Conservation (phyloP, 2,113 vertebrate species). For the Mixornis gularis region DNA sequence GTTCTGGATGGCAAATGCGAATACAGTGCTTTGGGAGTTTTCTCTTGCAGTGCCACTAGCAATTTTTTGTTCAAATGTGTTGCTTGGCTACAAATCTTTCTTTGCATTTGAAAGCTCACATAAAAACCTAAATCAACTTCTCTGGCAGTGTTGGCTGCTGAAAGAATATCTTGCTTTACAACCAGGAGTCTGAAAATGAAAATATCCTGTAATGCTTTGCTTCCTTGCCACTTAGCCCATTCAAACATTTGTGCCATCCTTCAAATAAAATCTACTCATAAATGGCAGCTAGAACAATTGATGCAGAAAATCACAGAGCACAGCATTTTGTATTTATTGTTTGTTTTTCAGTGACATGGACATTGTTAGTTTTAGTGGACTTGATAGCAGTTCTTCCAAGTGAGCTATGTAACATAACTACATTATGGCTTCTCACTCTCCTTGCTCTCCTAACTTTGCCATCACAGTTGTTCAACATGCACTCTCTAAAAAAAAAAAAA, state of each 20-base stretch:
- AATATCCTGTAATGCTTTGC: background rate
- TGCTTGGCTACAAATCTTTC: background rate
- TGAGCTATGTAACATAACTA: background rate
- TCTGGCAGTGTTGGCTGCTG: background rate
- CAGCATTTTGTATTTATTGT: background rate
- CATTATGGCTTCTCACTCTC: background rate
- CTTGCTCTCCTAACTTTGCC: background rate
- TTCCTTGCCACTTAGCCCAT: background rate
- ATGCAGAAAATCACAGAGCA: background rate
- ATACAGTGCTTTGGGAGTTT: background rate
- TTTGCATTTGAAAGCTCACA: background rate
- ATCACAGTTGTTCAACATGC: background rate
- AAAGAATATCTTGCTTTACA: background rate
- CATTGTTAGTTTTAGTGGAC: background rate
- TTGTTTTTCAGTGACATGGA: background rate
- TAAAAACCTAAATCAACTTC: background rate
- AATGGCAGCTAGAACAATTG: background rate
- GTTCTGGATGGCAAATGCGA: background rate
- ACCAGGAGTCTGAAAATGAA: background rate
- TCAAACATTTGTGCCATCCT: background rate
- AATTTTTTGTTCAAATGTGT: background rate
- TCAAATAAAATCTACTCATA: background rate
- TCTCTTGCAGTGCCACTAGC: background rate
- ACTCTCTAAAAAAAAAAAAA: background rate
- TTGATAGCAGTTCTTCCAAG: background rate